Percentiles rank a stretch among this genome's conserved stretches.
Evolutionary conservation across 2,888 invertebrate species (phyloP).

Genomic region (Pristionchus entomophagus): DNA sequence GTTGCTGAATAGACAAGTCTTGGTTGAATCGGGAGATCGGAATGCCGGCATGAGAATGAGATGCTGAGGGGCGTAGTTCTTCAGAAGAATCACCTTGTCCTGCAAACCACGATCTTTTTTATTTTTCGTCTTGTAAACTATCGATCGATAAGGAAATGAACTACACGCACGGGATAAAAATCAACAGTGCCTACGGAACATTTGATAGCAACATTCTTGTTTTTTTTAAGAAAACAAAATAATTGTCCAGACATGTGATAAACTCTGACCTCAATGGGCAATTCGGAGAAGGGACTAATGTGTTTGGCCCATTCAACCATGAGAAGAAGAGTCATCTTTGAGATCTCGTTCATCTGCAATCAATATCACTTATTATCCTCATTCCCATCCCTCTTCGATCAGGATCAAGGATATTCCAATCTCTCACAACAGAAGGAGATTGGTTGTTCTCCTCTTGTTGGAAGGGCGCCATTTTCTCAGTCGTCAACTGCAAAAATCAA

Average conservation of each 20-base stretch:
- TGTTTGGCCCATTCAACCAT: constrained; percentile 76
- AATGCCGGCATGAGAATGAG: constrained; percentile 75
- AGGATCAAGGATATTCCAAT: too few species aligned
- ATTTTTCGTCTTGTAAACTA: not conserved
- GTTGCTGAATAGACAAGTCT: constrained; percentile 74
- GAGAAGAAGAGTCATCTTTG: constrained; percentile 71
- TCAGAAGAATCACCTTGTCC: constrained; percentile 72
- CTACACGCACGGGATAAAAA: too few species aligned
- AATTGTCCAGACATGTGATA: too few species aligned
- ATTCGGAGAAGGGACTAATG: constrained; percentile 70
- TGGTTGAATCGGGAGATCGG: constrained; percentile 65
- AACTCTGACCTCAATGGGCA: constrained; percentile 71
- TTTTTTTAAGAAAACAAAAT: too few species aligned
- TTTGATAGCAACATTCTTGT: too few species aligned
- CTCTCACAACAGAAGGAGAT: constrained; percentile 1
- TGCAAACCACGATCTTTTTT: not conserved
- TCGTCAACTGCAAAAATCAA: not conserved
- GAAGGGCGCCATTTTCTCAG: constrained; percentile 14
- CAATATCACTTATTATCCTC: not conserved
- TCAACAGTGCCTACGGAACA: too few species aligned
- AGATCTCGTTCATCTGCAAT: constrained; percentile 73
- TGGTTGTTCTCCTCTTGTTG: not conserved
- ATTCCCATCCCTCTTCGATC: not conserved
- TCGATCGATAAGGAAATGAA: too few species aligned
- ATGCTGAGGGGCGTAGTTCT: constrained; percentile 75